Conservation (phyloP, 2,113 vertebrate genomes). For the Alectura lathami region DNA sequence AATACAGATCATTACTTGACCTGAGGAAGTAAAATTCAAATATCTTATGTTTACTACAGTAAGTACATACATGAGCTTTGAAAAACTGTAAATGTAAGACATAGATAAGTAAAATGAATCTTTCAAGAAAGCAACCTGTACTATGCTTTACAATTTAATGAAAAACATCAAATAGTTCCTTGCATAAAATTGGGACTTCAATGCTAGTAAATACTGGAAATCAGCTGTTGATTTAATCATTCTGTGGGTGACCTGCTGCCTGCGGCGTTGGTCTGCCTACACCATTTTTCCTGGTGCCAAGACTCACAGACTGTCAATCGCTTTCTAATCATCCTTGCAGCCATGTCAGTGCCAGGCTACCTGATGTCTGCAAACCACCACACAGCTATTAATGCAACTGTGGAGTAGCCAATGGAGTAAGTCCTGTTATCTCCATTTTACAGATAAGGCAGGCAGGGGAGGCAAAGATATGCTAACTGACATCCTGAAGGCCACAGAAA, state of each 20-base stretch:
- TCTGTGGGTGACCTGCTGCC: neutral
- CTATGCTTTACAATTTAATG: neutral
- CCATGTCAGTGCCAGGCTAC: neutral
- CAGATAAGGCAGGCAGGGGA: neutral
- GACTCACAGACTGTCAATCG: neutral
- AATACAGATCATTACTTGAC: neutral
- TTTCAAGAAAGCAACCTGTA: neutral
- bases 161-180: neutral
- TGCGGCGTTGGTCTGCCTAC: neutral
- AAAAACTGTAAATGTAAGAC: conserved; percentile 18
- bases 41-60: neutral
- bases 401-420: neutral
- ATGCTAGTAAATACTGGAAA: neutral
- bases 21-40: neutral
- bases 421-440: neutral
- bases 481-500: neutral
- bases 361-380: neutral
- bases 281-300: neutral
- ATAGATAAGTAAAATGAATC: conserved; percentile 12
- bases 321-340: neutral
- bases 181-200: neutral
- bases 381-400: neutral
- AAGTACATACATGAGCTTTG: neutral
- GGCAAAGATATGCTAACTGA: neutral
- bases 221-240: neutral